Conservation (phyloP, 2,888 invertebrate genomes). For the Neoscelio sp. region DNA sequence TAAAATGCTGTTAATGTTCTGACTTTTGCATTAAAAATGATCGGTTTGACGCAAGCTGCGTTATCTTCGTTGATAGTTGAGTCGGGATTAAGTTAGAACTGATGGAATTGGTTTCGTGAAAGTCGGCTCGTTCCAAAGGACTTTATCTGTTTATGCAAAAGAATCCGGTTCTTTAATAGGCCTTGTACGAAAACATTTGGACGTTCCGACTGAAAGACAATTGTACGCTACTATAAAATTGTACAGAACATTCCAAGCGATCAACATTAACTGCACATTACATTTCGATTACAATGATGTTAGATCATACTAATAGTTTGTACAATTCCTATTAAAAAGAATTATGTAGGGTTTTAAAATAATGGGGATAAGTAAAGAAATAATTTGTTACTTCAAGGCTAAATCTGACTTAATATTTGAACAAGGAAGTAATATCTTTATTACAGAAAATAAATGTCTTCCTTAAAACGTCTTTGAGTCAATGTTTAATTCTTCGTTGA, state of each 20-base stretch:
- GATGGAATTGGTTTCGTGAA: constrained; percentile 26
- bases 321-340: no score
- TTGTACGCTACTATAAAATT: constrained; percentile 10
- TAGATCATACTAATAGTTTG: constrained; percentile 4
- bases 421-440: no score
- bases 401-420: no score
- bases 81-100: constrained; percentile 41
- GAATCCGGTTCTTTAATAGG: constrained; percentile 35
- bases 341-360: no score
- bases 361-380: no score
- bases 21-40: constrained; percentile 45
- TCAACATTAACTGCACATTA: constrained; percentile 1
- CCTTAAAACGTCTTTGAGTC: no score
- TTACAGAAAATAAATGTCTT: no score
- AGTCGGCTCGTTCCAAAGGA: constrained; percentile 42
- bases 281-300: neutral
- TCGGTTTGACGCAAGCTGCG: constrained; percentile 41
- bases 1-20: constrained; percentile 39
- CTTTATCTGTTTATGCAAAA: constrained; percentile 24
- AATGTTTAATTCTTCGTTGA: neutral
- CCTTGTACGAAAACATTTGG: constrained; percentile 21
- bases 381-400: no score
- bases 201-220: constrained; percentile 2
- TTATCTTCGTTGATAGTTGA: constrained; percentile 48
- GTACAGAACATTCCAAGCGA: neutral